Percentiles rank a stretch among this genome's conserved stretches.
Conservation (phyloP, 2,113 vertebrate genomes). For the Lepisosteus oculatus region DNA sequence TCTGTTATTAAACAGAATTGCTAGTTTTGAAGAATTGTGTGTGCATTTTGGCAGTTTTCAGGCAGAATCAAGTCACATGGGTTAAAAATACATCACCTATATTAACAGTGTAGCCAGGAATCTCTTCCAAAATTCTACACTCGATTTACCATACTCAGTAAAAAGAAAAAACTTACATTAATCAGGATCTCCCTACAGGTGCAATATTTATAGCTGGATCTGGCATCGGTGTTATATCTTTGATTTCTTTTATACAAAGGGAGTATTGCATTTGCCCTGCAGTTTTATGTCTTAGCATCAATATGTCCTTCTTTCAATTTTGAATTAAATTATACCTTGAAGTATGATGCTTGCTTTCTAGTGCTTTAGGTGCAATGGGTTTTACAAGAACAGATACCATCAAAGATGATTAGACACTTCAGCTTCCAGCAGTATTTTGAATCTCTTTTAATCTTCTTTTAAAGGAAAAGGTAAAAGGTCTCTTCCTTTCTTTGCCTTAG, state of each 20-base stretch:
- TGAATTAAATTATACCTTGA: constrained; percentile 28
- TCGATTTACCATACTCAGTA: constrained; percentile 15
- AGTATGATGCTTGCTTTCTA: constrained; percentile 4
- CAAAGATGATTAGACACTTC: constrained; percentile 28
- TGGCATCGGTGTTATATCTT: constrained; percentile 15
- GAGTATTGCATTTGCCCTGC: constrained; percentile 16
- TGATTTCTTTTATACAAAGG: constrained; percentile 23
- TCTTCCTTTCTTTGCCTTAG: background rate
- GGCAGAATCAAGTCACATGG: no score
- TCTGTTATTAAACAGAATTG: no score
- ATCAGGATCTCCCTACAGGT: constrained; percentile 25
- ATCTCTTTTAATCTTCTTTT: constrained; percentile 23
- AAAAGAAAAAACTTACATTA: constrained; percentile 15
- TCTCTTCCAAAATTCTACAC: constrained; percentile 15
- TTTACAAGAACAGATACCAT: constrained; percentile 16
- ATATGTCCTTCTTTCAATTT: constrained; percentile 27
- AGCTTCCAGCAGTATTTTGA: constrained; percentile 22
- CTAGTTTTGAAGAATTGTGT: no score
- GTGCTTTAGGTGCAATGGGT: background rate
- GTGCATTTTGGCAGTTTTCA: no score
- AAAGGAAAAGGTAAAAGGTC: constrained; percentile 20
- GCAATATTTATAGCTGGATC: constrained; percentile 17
- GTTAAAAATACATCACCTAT: constrained; percentile 13
- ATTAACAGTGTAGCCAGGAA: constrained; percentile 17
- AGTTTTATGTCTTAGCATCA: constrained; percentile 22